A percentile compares a stretch with the other conserved stretches of the same genome.
These are phyloP conservation scores for Cheumatopsyche charites DNA, from an alignment of 1,140 invertebrate species.

Conservation along the genomic window DNA sequence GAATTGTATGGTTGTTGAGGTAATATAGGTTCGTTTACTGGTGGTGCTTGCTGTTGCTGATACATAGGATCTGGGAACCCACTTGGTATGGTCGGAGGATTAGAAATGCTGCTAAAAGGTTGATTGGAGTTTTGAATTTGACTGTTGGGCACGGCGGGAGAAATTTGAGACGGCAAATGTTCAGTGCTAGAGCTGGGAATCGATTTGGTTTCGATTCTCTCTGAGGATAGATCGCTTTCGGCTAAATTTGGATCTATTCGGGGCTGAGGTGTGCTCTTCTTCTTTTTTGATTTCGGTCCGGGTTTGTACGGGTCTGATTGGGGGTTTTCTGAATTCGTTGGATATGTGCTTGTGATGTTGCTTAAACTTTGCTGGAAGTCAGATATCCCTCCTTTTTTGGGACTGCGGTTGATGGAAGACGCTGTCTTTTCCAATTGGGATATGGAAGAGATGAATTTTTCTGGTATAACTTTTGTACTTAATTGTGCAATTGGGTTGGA, in stretches of 20 bases:
- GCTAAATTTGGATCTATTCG: background rate
- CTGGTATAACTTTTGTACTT: slow-evolving; percentile 24
- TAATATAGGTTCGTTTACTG: slow-evolving; percentile 24
- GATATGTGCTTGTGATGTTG: slow-evolving; percentile 60
- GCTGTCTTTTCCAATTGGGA: slow-evolving; percentile 58
- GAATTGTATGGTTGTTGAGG: slow-evolving; percentile 45
- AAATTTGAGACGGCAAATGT: background rate
- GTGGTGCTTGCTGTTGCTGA: slow-evolving; percentile 28
- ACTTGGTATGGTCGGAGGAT: background rate
- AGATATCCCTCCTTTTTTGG: slow-evolving; percentile 56
- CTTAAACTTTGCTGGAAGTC: slow-evolving; percentile 59
- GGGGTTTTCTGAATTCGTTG: slow-evolving; percentile 51
- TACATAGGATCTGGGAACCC: slow-evolving; percentile 32
- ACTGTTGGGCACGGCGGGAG: background rate
- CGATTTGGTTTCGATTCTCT: background rate
- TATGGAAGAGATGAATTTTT: slow-evolving; percentile 54
- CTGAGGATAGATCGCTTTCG: background rate
- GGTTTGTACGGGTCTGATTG: slow-evolving; percentile 50
- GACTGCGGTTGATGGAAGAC: slow-evolving; percentile 47
- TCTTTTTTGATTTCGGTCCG: slow-evolving; percentile 55
- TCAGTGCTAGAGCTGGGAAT: too few species aligned
- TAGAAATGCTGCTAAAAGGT: background rate
- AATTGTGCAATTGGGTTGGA: background rate
- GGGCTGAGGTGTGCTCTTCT: slow-evolving; percentile 51
- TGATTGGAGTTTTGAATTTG: background rate